Evolutionary conservation across 2,797 vertebrate species (phyloP), one percentile per base, ranked within the genome.

Genomic region (Adrianichthys oophorus): DNA sequence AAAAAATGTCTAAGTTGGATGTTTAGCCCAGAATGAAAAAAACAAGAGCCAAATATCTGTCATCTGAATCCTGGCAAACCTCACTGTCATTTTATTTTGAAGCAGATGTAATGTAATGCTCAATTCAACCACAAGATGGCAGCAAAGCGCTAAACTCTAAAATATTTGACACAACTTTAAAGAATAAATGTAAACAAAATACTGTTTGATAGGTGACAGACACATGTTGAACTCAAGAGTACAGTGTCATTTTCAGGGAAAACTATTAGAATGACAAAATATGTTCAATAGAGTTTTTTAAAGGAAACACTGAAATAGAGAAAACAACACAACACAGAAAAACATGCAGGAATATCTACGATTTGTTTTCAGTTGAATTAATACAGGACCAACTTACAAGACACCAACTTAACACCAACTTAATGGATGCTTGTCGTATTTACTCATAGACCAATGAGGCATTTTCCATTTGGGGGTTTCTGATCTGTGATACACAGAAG

Each of bases 41-140:
- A 62, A 64, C 64, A 79, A 69, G 59, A 49, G 60, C 76, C 75
- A 73, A 54, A 67, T 69, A 74, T 71, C 70, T 80, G 74, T 21
- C 55, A 44, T 69, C 62, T 71, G 51, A 44, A 37, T 48, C 46
- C 55, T 61, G n/a, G 32, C 49, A 67, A 65, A 44, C 57, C 68
- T 19, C 62, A 52, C 40, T n/a, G 59, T 45, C 41, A 37, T 56
- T 50, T 77, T 68, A 76, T 69, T 77, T 76, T 71, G 59, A 65
- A 44, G 16, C 17, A 56, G 45, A 58, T 58, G 45, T 37, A 12
- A 54, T 41, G 65, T 4, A 13, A 15, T 68, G 26, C 1, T 15
- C 58, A 68, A 57, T 68, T 76, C 42, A 64, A 68, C 80, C 91
- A 90, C 74, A 77, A 48, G 89, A 65, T 74, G 87, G 83, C 83